Evolutionary conservation across 2,113 vertebrate genomes (phyloP), one percentile per base, ranked within the genome.

Genomic region (Shinisaurus crocodilurus): DNA sequence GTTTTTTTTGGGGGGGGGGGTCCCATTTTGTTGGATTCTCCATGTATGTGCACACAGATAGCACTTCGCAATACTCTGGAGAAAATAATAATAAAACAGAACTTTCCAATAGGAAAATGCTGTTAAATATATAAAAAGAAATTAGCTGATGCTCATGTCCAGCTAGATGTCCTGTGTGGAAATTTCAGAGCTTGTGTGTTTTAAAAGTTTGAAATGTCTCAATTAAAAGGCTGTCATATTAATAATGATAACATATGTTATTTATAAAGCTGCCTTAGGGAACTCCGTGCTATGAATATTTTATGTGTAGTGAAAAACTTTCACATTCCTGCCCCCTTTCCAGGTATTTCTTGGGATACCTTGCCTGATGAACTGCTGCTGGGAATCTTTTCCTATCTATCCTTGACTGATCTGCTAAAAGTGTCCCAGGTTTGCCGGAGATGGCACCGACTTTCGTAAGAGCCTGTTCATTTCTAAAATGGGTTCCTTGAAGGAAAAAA

Each of bases 321-420:
- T 9, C 29, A 27, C n/a, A 54, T 0, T 86, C 87, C 85, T 16
- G 7, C 67, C n/a, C 6, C 43, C n/a, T 1, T 94, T 91, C 91
- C 72, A 98, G 98, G 95, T n/a, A 18, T 98, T 80, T 98, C 97
- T 6, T 99, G 98, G 98, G 97, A 99, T 94, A 94, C 94, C 0
- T 96, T 99, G 2, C 99, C 99, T 0, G 99, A 99, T 6, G 99
- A 99, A 93, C 95, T 99, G 80, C 97, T 99, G 2, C 90, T 99
- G 85, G 95, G 96, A 45, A 97, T 99, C 95, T 97, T 99, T 87
- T 96, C 95, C 5, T 97, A 92, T 91, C 96, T 99, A 2, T 96
- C 98, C 6, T 96, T 99, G 75, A 97, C 92, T 1, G 98, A 99
- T 43, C 98, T 99, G 15, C 91, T 99, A 4, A 96, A 96, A 88